phyloP scores from a whole-genome alignment of 2,113 vertebrate genomes.

The Platichthys flesus region DNA sequence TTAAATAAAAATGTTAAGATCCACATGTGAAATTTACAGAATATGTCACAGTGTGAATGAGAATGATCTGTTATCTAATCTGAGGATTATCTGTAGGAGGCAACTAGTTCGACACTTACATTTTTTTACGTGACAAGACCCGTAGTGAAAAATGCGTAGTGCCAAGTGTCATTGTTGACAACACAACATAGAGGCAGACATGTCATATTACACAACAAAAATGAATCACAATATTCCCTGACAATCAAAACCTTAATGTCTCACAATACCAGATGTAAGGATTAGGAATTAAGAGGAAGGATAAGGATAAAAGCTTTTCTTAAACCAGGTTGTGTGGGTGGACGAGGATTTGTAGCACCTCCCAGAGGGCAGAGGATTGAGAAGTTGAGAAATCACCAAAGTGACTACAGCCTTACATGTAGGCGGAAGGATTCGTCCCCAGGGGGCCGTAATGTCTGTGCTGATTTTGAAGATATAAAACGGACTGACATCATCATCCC shows the following conservation, averaged over 20 bases:
- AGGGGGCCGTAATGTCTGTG: not conserved
- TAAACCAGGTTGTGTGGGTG: not conserved
- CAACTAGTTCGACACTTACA: too few relatives aligned
- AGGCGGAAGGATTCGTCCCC: not conserved
- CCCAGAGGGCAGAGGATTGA: not conserved
- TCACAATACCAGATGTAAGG: not conserved
- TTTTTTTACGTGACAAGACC: too few relatives aligned
- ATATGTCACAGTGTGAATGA: too few relatives aligned
- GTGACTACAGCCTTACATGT: not conserved
- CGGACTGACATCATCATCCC: not conserved
- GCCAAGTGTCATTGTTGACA: too few relatives aligned
- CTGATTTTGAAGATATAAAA: slow-evolving; percentile 2
- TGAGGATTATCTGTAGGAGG: too few relatives aligned
- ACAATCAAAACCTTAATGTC: not conserved
- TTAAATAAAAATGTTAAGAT: too few relatives aligned
- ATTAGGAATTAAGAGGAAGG: not conserved
- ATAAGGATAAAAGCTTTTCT: not conserved
- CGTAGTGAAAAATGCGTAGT: too few relatives aligned
- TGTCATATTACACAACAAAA: too few relatives aligned
- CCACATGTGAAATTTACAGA: too few relatives aligned
- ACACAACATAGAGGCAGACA: too few relatives aligned
- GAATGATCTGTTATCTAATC: too few relatives aligned
- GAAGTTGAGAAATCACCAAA: not conserved
- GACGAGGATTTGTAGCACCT: not conserved
- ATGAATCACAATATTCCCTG: too few relatives aligned